These are phyloP conservation scores for Kryptopterus vitreolus DNA, from an alignment of 2,797 vertebrate species.

Conservation along the genomic window DNA sequence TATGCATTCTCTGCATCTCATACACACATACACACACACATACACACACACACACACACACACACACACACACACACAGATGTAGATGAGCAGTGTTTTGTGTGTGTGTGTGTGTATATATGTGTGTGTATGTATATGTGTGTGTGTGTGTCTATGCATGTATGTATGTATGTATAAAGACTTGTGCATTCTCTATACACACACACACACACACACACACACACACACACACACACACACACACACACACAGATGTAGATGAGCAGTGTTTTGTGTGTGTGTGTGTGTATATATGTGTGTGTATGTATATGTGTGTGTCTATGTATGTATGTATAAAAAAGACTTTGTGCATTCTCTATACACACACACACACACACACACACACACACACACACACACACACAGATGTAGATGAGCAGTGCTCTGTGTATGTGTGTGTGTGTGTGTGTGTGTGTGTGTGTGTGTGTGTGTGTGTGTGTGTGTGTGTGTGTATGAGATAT, in stretches of 20 bases:
- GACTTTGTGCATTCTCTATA: background rate
- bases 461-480: too few relatives aligned
- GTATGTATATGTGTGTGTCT: too few relatives aligned
- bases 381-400: constrained; percentile 79
- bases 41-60: constrained; percentile 70
- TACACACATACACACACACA: constrained; percentile 9
- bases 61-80: constrained; percentile 70
- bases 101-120: too few relatives aligned
- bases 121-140: too few relatives aligned
- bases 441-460: too few relatives aligned
- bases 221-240: constrained; percentile 70
- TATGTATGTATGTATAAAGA: background rate
- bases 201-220: constrained; percentile 37
- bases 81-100: background rate
- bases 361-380: constrained; percentile 19
- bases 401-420: constrained; percentile 43
- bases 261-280: too few relatives aligned
- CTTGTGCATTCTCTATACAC: background rate
- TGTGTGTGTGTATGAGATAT: too few relatives aligned
- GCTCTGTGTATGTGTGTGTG: too few relatives aligned
- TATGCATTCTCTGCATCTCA: background rate
- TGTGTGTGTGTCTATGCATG: background rate
- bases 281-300: too few relatives aligned
- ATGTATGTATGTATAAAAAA: constrained; percentile 1
- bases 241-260: constrained; percentile 68